Conservation (phyloP, 2,888 invertebrate genomes). For the Xestia rhomboidea region DNA sequence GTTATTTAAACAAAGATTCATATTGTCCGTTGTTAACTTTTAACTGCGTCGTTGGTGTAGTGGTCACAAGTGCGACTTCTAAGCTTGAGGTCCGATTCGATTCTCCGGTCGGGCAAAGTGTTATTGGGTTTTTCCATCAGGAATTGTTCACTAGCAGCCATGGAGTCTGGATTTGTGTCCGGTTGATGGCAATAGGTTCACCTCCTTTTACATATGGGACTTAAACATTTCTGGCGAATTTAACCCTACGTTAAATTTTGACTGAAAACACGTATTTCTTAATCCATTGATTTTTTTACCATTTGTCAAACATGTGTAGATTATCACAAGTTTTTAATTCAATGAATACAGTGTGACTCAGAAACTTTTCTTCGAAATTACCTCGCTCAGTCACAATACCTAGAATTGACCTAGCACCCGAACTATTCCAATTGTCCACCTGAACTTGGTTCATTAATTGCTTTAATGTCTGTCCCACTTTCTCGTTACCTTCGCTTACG, state of each 20-base stretch:
- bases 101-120: too few relatives aligned
- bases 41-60: neutral
- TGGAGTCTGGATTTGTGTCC: too few relatives aligned
- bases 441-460: slow-evolving; percentile 56
- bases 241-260: neutral
- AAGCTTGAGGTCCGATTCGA: too few relatives aligned
- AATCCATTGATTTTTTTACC: neutral
- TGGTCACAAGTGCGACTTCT: too few relatives aligned
- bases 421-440: slow-evolving; percentile 42
- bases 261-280: slow-evolving; percentile 2
- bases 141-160: too few relatives aligned
- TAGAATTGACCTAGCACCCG: slow-evolving; percentile 27
- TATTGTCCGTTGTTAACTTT: neutral
- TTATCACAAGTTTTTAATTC: slow-evolving; percentile 20
- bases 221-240: too few relatives aligned
- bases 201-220: too few relatives aligned
- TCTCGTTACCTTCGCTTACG: slow-evolving; percentile 59
- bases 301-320: neutral
- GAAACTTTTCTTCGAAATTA: slow-evolving; percentile 31
- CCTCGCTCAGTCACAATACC: slow-evolving; percentile 31
- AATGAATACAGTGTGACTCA: slow-evolving; percentile 1
- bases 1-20: neutral
- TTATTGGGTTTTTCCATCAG: too few relatives aligned
- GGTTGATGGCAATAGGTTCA: too few relatives aligned
- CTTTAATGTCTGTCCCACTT: slow-evolving; percentile 54